phyloP scores from a whole-genome alignment of 1,140 invertebrate species.

The Tetragonula clypearis region DNA sequence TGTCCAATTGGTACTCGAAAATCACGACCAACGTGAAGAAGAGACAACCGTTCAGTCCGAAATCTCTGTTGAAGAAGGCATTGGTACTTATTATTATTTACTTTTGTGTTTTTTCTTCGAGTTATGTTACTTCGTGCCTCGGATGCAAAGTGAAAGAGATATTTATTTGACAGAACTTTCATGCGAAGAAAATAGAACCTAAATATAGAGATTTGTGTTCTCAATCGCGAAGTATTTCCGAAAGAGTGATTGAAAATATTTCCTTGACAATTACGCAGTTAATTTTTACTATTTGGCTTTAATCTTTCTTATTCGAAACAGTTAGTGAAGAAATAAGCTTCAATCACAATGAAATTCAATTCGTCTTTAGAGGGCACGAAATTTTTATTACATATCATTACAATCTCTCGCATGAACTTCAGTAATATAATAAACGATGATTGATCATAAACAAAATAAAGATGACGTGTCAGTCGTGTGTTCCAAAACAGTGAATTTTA shows the following conservation, averaged over 20 bases:
- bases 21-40: conserved; percentile 80
- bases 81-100: conserved; percentile 69
- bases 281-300: too few relatives aligned
- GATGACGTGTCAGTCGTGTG: background rate
- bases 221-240: too few relatives aligned
- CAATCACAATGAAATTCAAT: background rate
- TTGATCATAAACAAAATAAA: conserved; percentile 27
- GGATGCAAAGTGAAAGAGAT: background rate
- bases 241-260: too few relatives aligned
- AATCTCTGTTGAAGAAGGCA: conserved; percentile 78
- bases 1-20: conserved; percentile 81
- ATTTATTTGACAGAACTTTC: background rate
- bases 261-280: too few relatives aligned
- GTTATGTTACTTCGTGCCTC: background rate
- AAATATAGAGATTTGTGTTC: too few relatives aligned
- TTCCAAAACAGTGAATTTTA: conserved; percentile 14
- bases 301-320: background rate
- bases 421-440: background rate
- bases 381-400: conserved; percentile 11
- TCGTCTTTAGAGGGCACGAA: background rate
- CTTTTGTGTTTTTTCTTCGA: background rate
- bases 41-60: conserved; percentile 78
- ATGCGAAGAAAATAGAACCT: background rate
- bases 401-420: background rate
- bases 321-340: background rate